These are phyloP conservation scores for Bugula neritina DNA, from an alignment of 2,888 invertebrate species.

Conservation along the genomic window DNA sequence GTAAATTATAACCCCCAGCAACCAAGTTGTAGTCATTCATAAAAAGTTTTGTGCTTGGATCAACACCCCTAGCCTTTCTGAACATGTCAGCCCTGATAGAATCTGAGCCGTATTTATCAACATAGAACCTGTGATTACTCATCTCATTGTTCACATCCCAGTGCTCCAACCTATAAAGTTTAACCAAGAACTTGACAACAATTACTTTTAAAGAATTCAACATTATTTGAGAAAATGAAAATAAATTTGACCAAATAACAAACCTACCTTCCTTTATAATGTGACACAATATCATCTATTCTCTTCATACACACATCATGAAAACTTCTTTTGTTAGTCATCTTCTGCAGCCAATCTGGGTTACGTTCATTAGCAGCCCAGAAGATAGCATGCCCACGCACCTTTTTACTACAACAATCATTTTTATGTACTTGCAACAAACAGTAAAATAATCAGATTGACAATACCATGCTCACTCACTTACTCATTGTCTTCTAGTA, in stretches of 20 bases:
- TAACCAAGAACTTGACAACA: too few relatives aligned
- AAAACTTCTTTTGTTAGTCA: background rate
- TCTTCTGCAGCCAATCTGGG: conserved; percentile 25
- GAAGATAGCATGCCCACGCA: conserved; percentile 35
- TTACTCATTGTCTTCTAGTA: conserved; percentile 26
- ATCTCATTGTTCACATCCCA: conserved; percentile 45
- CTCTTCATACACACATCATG: conserved; percentile 15
- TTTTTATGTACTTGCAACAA: too few relatives aligned
- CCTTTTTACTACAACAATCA: conserved; percentile 31
- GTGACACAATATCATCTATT: background rate
- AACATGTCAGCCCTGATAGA: conserved; percentile 38
- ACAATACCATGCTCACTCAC: background rate
- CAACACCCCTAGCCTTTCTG: conserved; percentile 31
- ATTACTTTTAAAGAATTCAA: too few relatives aligned
- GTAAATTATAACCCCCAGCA: conserved; percentile 31
- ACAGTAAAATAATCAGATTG: background rate
- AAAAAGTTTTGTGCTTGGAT: conserved; percentile 32
- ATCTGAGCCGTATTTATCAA: conserved; percentile 33
- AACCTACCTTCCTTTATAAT: conserved; percentile 22
- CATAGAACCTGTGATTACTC: conserved; percentile 37
- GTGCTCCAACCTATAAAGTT: conserved; percentile 36
- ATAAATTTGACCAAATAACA: too few relatives aligned
- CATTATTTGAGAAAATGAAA: too few relatives aligned
- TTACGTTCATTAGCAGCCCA: conserved; percentile 32
- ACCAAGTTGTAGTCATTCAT: conserved; percentile 33